Base-by-base conservation (phyloP, 2,113 vertebrate species). In the Rhinogobius similis region DNA sequence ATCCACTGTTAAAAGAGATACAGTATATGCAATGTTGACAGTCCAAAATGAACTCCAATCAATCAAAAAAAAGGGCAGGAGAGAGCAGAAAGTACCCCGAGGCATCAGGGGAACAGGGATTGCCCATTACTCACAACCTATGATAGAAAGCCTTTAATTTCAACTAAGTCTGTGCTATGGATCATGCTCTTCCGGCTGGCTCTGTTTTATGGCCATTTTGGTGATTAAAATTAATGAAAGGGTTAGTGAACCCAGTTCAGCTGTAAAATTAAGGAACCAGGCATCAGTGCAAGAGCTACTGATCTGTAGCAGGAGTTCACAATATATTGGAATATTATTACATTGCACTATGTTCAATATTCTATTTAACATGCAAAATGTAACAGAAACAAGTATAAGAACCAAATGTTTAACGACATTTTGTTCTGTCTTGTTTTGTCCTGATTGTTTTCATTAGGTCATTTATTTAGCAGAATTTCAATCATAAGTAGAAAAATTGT, bases 21-120 rank as follows among this genome's bases (percentile, higher is more conserved):
- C 20, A n/a, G 20, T 9, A 3, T 61, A 16, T 59, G 58, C 38
- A 20, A 16, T 36, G 58, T 61, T 61, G 58, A 61, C 58, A n/a
- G 36, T 61, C 29, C 58, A 38, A 61, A 61, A 61, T 61, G n/a
- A 61, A 61, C 58, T n/a, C 10, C 58, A 21, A 61, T 61, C 58
- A 38, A 36, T 61, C 58, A 21, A 21, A 8, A 21, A n/a, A 6
- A 2, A 32, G 58, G 20, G 29, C 58, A 61, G 16, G 8, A n/a
- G 14, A 18, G 55, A 58, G 20, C 55, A 58, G 58, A 36, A 61
- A 61, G 58, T 36, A 36, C 29, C 58, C 58, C 58, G 21, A 38
- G 38, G 58, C 58, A 61, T 38, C 29, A n/a, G 20, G 18, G 18
- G 29, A 38, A 36, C 10, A 3, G 18, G 29, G 10, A 10, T 10